Percentiles rank a stretch among this genome's conserved stretches.
Evolutionary conservation across 2,888 invertebrate species (phyloP).

Genomic region (Charanyca ferruginea): DNA sequence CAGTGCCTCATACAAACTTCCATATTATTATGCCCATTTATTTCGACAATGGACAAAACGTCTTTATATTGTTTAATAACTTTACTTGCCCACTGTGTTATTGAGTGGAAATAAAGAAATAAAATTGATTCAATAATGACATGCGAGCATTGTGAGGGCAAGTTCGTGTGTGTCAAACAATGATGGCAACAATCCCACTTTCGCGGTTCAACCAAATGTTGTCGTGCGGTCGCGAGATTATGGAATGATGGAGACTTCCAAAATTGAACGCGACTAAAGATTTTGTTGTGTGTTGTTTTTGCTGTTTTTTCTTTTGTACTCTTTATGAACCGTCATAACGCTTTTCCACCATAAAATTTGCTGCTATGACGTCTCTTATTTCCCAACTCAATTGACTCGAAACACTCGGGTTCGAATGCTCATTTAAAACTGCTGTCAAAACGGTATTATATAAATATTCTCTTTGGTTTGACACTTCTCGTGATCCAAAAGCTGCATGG

Average conservation of each 20-base stretch:
- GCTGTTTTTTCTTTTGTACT: too few relatives aligned
- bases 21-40: conserved; percentile 12
- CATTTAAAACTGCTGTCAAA: too few relatives aligned
- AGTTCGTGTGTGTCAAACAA: conserved; percentile 81
- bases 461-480: too few relatives aligned
- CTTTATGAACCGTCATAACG: too few relatives aligned
- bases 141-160: conserved; percentile 60
- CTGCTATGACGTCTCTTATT: too few relatives aligned
- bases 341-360: too few relatives aligned
- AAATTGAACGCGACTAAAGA: background rate
- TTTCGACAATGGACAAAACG: conserved; percentile 63
- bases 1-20: conserved; percentile 1
- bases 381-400: too few relatives aligned
- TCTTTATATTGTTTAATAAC: conserved; percentile 70
- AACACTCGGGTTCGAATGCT: too few relatives aligned
- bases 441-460: too few relatives aligned
- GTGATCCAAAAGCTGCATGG: too few relatives aligned
- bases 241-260: conserved; percentile 57
- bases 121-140: conserved; percentile 77
- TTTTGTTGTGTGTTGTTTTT: too few relatives aligned
- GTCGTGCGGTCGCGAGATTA: conserved; percentile 68
- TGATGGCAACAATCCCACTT: conserved; percentile 79
- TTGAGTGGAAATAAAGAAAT: conserved; percentile 69
- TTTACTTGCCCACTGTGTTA: conserved; percentile 65
- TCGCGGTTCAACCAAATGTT: conserved; percentile 86